phyloP scores from a whole-genome alignment of 2,888 invertebrate genomes.

The Diarsia brunnea region DNA sequence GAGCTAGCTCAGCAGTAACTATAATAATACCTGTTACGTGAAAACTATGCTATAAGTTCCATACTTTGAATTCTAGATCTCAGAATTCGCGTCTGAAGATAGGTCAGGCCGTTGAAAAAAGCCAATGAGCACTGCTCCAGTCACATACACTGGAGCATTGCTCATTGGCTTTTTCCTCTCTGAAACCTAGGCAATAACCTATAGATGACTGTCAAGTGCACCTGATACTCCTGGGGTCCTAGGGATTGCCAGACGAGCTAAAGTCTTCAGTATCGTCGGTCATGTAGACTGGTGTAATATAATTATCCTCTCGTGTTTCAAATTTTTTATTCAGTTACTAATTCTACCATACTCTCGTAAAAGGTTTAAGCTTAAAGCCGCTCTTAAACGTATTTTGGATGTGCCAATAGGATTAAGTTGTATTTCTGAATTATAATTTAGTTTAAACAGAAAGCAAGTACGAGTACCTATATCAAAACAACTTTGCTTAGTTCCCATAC shows the following conservation, averaged over 20 bases:
- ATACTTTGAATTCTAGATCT: constrained; percentile 10
- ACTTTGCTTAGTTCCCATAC: constrained; percentile 33
- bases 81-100: background rate
- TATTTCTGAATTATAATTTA: background rate
- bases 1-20: constrained; percentile 23
- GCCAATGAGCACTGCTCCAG: too few relatives aligned
- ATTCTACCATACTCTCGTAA: too few relatives aligned
- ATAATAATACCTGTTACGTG: constrained; percentile 22
- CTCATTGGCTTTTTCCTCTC: too few relatives aligned
- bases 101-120: background rate
- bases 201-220: background rate
- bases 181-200: background rate
- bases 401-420: background rate
- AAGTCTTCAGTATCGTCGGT: background rate
- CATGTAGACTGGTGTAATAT: background rate
- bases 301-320: too few relatives aligned
- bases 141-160: too few relatives aligned
- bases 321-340: background rate
- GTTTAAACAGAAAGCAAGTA: background rate
- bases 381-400: background rate
- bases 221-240: background rate
- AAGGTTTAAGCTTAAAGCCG: background rate
- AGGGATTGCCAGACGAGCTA: background rate
- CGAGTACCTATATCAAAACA: background rate
- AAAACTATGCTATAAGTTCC: constrained; percentile 28